Evolutionary conservation across 2,888 invertebrate species (phyloP).

Genomic region (Scotopteryx bipunctaria): DNA sequence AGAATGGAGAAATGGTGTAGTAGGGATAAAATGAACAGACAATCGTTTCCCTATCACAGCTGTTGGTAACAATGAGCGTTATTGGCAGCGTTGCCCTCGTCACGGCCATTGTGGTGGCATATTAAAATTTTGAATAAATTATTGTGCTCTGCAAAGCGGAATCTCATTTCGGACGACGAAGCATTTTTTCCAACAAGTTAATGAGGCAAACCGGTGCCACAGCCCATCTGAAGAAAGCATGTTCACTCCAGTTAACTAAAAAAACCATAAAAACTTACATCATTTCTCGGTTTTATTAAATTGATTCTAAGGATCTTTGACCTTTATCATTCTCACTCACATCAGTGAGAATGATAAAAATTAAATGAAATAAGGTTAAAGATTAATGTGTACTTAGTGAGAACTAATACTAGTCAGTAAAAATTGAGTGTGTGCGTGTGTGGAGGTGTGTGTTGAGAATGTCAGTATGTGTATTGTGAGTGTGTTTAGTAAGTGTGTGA

Average conservation of each 20-base stretch:
- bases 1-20: neutral
- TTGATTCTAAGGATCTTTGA: too few species aligned
- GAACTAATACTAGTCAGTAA: too few species aligned
- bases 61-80: constrained; percentile 31
- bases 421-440: too few species aligned
- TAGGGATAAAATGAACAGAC: neutral
- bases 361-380: too few species aligned
- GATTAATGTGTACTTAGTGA: too few species aligned
- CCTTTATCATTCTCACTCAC: too few species aligned
- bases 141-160: constrained; percentile 53
- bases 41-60: neutral
- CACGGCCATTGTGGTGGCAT: constrained; percentile 46
- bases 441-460: too few species aligned
- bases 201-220: constrained; percentile 21
- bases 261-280: neutral
- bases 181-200: constrained; percentile 28
- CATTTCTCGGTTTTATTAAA: too few species aligned
- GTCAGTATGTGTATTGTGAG: too few species aligned
- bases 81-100: constrained; percentile 22
- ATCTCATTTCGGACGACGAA: constrained; percentile 41
- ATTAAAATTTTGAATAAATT: constrained; percentile 70
- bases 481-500: too few species aligned
- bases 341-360: too few species aligned
- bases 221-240: neutral
- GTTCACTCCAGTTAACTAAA: neutral